Base-by-base conservation (phyloP, 2,797 vertebrate genomes). In the Hypotaenidia philippensis region DNA sequence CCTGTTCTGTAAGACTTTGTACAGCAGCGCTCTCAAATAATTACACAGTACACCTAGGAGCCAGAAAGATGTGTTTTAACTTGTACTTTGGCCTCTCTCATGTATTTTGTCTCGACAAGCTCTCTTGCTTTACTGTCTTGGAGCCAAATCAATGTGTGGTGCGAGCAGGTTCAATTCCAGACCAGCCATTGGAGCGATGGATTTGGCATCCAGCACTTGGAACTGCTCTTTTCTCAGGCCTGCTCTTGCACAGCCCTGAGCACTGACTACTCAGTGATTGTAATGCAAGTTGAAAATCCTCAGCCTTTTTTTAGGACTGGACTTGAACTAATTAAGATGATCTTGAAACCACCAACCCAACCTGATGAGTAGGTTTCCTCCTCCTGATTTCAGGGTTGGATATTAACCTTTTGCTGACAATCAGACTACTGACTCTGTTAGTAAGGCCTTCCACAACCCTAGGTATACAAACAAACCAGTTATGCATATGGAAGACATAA, bases 31-130 rank as follows among this genome's bases (percentile, higher is more conserved):
- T 76, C 61, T 93, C 84, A 87, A 76, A 69, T 69, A 94, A 93
- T 94, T 93, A 91, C 41, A 19, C 25, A 16, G 38, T 13, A 47
- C 71, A 91, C 40, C 69, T 78, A 57, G 89, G 87, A 95, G 79
- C 25, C 79, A 65, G 65, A 87, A 85, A 40, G 78, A 96, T 86
- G 79, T 87, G 95, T 83, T 95, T 89, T 83, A 92, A 86, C 95
- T 91, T 74, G 90, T 86, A 69, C 76, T 92, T 83, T 91, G 69
- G 71, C 45, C 87, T 95, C 45, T 87, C 75, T 96, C 57, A 65
- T 76, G 38, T 61, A 71, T 69, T 93, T 83, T 96, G 92, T 72
- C 91, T 88, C 81, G 55, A 94, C 90, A 93, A 85, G 87, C 32
- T 86, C 45, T 77, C 56, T 76, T 53, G 49, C 84, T 96, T 90